phyloP scores from a whole-genome alignment of 1,140 invertebrate species.

The Semibalanus balanoides region DNA sequence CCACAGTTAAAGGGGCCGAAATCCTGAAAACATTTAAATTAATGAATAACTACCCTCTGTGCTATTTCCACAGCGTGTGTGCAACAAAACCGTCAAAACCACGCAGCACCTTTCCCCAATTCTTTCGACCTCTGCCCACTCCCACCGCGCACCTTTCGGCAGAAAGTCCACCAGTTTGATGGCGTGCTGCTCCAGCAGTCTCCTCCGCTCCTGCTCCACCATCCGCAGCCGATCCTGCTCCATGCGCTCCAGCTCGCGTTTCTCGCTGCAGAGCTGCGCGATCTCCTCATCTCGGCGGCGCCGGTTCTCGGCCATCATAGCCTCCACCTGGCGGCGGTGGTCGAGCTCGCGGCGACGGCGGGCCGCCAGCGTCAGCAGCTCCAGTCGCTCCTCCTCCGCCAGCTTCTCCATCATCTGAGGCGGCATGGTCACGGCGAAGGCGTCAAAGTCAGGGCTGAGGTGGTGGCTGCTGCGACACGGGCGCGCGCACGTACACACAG shows the following conservation, averaged over 20 bases:
- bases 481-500: no score
- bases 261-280: slow-evolving; percentile 4
- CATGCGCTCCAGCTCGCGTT: background rate
- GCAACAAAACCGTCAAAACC: no score
- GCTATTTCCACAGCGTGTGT: no score
- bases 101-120: no score
- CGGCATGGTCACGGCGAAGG: no score
- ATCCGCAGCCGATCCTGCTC: background rate
- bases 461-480: no score
- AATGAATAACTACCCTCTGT: no score
- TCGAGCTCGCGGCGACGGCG: slow-evolving; percentile 18
- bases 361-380: slow-evolving; percentile 16
- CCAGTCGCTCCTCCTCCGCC: slow-evolving; percentile 21
- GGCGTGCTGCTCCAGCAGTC: background rate
- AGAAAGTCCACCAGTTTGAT: background rate
- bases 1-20: no score
- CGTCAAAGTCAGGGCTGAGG: no score
- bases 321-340: slow-evolving; percentile 20
- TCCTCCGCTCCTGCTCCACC: background rate
- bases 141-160: background rate
- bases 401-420: slow-evolving; percentile 21
- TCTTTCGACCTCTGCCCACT: no score
- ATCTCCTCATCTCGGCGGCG: slow-evolving; percentile 17
- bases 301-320: slow-evolving; percentile 20
- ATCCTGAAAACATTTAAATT: no score